Evolutionary conservation across 2,888 invertebrate genomes (phyloP).

Genomic region (Leucophora obtusa): DNA sequence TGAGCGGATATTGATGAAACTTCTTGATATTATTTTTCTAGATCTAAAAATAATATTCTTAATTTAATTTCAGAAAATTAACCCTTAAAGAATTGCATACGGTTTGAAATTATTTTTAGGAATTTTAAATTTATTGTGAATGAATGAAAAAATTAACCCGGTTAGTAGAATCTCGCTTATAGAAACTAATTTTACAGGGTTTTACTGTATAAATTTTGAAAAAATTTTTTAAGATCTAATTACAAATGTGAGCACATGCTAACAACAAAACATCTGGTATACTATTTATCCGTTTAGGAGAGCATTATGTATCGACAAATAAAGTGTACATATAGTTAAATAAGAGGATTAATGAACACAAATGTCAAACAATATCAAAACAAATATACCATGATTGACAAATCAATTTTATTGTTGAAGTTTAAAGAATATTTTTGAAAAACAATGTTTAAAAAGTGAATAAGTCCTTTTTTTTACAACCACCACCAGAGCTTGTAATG

Average conservation of each 20-base stretch:
- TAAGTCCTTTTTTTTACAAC: neutral
- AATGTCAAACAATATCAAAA: conserved; percentile 46
- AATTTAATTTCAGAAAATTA: too few species aligned
- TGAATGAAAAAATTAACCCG: too few species aligned
- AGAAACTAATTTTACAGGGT: too few species aligned
- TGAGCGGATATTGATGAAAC: too few species aligned
- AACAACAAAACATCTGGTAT: conserved; percentile 27
- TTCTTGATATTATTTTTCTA: too few species aligned
- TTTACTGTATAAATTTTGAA: neutral
- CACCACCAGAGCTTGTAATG: neutral
- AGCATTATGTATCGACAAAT: conserved; percentile 18
- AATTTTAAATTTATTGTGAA: too few species aligned
- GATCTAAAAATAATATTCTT: too few species aligned
- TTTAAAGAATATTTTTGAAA: neutral
- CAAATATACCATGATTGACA: neutral
- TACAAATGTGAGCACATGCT: neutral
- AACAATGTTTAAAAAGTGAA: neutral
- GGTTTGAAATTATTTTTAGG: too few species aligned
- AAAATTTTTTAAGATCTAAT: neutral
- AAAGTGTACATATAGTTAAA: neutral
- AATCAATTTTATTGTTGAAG: neutral
- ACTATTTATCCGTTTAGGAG: neutral
- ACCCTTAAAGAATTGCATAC: too few species aligned
- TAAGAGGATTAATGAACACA: conserved; percentile 48
- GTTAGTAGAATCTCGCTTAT: too few species aligned